phyloP scores from a whole-genome alignment of 2,888 invertebrate species.

The Drosophila stalkeri region DNA sequence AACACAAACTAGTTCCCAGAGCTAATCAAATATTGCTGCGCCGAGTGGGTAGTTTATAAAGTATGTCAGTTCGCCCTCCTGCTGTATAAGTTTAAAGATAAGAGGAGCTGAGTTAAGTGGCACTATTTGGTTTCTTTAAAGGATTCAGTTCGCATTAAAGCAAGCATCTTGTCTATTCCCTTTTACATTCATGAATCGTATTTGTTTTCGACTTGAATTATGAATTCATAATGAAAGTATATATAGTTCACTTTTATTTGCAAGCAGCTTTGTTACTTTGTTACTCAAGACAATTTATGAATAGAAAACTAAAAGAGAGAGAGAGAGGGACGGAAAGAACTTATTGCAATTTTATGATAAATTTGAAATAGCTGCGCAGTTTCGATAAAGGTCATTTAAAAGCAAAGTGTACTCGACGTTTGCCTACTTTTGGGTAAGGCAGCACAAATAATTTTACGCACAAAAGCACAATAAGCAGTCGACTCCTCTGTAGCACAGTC shows the following conservation, averaged over 20 bases:
- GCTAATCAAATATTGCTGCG: slow-evolving; percentile 58
- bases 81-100: not conserved
- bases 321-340: not conserved
- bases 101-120: not conserved
- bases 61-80: slow-evolving; percentile 1
- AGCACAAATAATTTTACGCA: slow-evolving; percentile 71
- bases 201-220: not conserved
- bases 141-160: not conserved
- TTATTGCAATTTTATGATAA: slow-evolving; percentile 62
- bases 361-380: slow-evolving; percentile 53
- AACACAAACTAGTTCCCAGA: slow-evolving; percentile 57
- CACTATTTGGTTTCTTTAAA: not conserved
- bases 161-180: not conserved
- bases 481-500: not conserved
- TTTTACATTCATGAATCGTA: not conserved
- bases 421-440: slow-evolving; percentile 28
- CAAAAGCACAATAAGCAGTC: slow-evolving; percentile 39
- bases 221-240: slow-evolving; percentile 23
- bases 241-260: slow-evolving; percentile 1
- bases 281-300: slow-evolving; percentile 24
- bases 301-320: slow-evolving; percentile 5
- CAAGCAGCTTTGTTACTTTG: slow-evolving; percentile 5
- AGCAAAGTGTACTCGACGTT: slow-evolving; percentile 36
- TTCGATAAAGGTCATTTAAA: slow-evolving; percentile 65
- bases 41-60: slow-evolving; percentile 12